These are phyloP conservation scores for Fratercula arctica DNA, from an alignment of 2,797 vertebrate genomes.

Conservation along the genomic window DNA sequence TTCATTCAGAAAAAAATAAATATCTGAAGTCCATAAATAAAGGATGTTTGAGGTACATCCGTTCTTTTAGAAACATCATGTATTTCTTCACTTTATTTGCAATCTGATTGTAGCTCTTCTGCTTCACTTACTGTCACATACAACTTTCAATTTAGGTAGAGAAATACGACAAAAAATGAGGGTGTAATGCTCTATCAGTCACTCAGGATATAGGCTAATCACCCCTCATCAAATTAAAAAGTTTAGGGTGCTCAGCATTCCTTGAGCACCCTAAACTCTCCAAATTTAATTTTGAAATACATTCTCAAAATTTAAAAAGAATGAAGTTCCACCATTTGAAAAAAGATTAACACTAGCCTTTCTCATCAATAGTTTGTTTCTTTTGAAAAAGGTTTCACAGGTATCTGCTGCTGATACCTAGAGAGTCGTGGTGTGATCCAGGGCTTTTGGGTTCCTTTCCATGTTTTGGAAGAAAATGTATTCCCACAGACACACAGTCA, in stretches of 20 bases:
- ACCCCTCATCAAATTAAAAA: background rate
- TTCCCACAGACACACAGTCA: background rate
- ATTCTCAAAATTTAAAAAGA: background rate
- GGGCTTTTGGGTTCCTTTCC: background rate
- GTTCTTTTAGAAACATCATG: background rate
- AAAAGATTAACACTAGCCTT: background rate
- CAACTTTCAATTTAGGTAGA: background rate
- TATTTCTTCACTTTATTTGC: background rate
- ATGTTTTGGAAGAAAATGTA: background rate
- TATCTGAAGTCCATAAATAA: background rate
- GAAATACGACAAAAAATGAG: background rate
- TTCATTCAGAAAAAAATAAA: background rate
- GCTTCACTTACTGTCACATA: background rate
- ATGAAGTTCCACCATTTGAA: background rate
- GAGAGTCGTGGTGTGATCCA: background rate
- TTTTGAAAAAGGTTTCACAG: background rate
- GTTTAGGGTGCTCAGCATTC: background rate
- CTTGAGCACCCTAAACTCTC: background rate
- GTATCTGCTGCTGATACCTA: background rate
- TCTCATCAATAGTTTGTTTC: background rate
- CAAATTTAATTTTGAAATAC: background rate
- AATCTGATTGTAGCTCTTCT: background rate
- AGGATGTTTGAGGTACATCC: background rate
- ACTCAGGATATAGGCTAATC: background rate
- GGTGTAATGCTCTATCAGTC: background rate